A percentile compares a stretch with the other conserved stretches of the same genome.
Conservation (phyloP, 2,888 invertebrate genomes). For the Empis stercorea region DNA sequence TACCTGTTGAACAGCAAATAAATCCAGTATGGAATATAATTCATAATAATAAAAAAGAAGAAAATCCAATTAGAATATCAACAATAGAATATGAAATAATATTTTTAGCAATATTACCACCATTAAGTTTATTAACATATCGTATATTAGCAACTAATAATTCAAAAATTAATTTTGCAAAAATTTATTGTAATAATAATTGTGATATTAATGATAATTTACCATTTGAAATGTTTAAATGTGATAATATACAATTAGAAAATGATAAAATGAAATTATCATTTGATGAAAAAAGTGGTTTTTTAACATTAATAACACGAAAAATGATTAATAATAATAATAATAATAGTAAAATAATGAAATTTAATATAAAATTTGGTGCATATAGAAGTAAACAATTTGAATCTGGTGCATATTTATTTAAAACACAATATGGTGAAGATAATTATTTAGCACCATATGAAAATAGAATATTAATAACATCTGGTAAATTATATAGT, state of each 20-base stretch:
- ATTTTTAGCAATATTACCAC: constrained; percentile 70
- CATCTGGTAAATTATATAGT: constrained; percentile 72
- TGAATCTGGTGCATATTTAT: constrained; percentile 93
- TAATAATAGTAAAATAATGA: constrained; percentile 59
- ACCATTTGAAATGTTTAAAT: constrained; percentile 42
- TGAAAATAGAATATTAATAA: constrained; percentile 64
- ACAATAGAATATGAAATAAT: constrained; percentile 47
- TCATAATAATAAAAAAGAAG: constrained; percentile 34
- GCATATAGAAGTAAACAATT: constrained; percentile 85
- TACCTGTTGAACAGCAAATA: constrained; percentile 57
- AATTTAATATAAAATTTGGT: constrained; percentile 68
- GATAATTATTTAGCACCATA: constrained; percentile 63
- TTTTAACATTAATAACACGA: constrained; percentile 65
- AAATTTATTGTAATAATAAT: constrained; percentile 44
- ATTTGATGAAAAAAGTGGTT: constrained; percentile 70
- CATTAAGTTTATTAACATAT: constrained; percentile 61
- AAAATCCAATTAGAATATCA: constrained; percentile 30
- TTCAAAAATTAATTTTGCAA: constrained; percentile 37
- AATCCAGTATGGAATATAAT: constrained; percentile 72
- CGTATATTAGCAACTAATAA: constrained; percentile 38
- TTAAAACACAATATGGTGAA: constrained; percentile 70
- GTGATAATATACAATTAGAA: constrained; percentile 72
- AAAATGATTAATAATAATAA: constrained; percentile 60
- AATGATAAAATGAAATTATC: constrained; percentile 65
- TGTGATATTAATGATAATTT: constrained; percentile 34